Conservation (phyloP, 1,140 invertebrate genomes). For the Laupala kohalensis region DNA sequence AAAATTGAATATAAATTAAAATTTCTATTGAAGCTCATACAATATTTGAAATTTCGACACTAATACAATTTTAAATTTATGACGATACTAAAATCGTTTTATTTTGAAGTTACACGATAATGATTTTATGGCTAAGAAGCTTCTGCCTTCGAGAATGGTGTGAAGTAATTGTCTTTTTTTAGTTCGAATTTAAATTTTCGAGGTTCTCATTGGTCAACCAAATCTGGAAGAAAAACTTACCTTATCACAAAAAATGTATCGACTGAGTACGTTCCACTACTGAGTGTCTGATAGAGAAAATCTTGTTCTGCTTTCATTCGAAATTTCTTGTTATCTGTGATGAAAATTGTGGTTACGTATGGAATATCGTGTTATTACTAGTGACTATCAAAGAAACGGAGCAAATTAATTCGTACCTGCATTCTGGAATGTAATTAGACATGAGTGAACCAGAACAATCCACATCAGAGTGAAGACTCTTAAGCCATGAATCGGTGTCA, state of each 20-base stretch:
- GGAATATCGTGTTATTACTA: constrained; percentile 2
- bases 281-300: constrained; percentile 26
- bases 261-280: constrained; percentile 30
- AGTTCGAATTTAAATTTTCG: not conserved
- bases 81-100: too few relatives aligned
- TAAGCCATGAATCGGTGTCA: constrained; percentile 29
- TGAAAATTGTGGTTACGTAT: constrained; percentile 25
- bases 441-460: constrained; percentile 31
- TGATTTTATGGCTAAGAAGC: too few relatives aligned
- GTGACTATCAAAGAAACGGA: constrained; percentile 4
- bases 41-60: too few relatives aligned
- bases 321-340: constrained; percentile 25
- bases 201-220: not conserved
- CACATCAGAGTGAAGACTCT: constrained; percentile 34
- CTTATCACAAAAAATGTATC: constrained; percentile 34
- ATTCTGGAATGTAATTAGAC: constrained; percentile 29
- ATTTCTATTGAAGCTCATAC: too few relatives aligned
- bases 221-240: too few relatives aligned
- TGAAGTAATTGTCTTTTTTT: too few relatives aligned
- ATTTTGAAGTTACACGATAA: too few relatives aligned
- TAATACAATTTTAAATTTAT: too few relatives aligned
- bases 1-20: too few relatives aligned
- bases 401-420: constrained; percentile 21
- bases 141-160: too few relatives aligned
- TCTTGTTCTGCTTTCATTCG: constrained; percentile 23